Percentiles rank a stretch among this genome's conserved stretches.
Evolutionary conservation across 2,888 invertebrate genomes (phyloP).

Genomic region (Drosophila pegasa): DNA sequence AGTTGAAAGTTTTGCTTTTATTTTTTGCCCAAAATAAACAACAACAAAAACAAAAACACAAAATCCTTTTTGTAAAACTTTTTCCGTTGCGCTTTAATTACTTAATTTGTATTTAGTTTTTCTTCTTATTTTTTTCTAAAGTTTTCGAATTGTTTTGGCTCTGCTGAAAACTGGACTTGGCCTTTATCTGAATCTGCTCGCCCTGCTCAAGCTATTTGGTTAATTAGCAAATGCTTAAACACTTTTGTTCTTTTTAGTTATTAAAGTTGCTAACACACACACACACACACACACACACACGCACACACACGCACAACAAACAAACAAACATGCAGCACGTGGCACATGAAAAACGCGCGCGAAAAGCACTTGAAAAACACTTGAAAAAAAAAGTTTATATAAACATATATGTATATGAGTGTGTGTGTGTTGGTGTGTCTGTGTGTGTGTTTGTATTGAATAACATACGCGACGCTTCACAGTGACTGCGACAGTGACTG

Average conservation of each 20-base stretch:
- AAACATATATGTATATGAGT: background rate
- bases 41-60: constrained; percentile 3
- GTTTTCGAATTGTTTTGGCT: background rate
- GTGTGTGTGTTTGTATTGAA: constrained; percentile 10
- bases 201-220: background rate
- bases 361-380: constrained; percentile 48
- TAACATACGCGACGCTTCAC: constrained; percentile 51
- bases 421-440: too few relatives aligned
- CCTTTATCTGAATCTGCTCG: background rate
- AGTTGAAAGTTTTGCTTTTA: constrained; percentile 6
- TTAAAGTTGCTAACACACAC: constrained; percentile 21
- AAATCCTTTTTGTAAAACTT: constrained; percentile 15
- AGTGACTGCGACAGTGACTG: constrained; percentile 20
- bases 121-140: background rate
- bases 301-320: constrained; percentile 21
- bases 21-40: constrained; percentile 1
- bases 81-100: constrained; percentile 6
- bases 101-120: constrained; percentile 8
- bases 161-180: background rate
- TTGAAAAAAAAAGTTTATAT: constrained; percentile 38
- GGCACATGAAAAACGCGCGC: constrained; percentile 53
- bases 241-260: constrained; percentile 2
- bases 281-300: constrained; percentile 22
- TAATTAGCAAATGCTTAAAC: constrained; percentile 6
- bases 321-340: constrained; percentile 48